Conservation (phyloP, 2,113 vertebrate genomes). For the Ictalurus furcatus region DNA sequence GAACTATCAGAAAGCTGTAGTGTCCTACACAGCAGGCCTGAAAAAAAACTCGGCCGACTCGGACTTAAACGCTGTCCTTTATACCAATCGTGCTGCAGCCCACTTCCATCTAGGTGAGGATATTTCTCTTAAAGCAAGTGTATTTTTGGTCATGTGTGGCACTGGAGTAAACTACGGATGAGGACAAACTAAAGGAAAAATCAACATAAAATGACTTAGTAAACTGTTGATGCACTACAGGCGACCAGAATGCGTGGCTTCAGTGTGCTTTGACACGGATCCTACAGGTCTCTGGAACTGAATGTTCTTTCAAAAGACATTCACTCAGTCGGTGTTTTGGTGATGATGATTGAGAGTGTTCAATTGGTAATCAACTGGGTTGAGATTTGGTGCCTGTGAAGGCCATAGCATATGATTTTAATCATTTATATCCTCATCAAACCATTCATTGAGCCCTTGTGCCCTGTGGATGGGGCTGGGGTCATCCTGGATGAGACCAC, state of each 20-base stretch:
- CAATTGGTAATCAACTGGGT: background rate
- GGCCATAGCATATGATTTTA: background rate
- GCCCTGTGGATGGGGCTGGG: background rate
- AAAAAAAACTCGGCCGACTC: conserved; percentile 76
- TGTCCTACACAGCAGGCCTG: conserved; percentile 83
- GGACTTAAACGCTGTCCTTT: conserved; percentile 78
- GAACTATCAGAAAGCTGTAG: conserved; percentile 81
- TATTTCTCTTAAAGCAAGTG: background rate
- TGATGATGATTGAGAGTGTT: background rate
- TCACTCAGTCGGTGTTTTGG: background rate
- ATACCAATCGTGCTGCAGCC: conserved; percentile 87
- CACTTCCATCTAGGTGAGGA: conserved; percentile 83
- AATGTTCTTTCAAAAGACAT: background rate
- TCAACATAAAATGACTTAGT: background rate
- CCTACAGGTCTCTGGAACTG: background rate
- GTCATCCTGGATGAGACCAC: background rate
- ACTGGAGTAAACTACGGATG: background rate
- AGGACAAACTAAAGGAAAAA: background rate
- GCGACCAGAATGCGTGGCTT: too few relatives aligned
- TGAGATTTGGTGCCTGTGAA: background rate
- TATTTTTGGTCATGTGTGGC: background rate
- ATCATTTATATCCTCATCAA: background rate
- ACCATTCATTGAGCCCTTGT: background rate
- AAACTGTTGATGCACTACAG: background rate
- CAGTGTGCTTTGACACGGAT: background rate